A percentile compares a stretch with the other conserved stretches of the same genome.
These are phyloP conservation scores for Synanthedon andrenaeformis DNA, from an alignment of 2,888 invertebrate species.

Conservation along the genomic window DNA sequence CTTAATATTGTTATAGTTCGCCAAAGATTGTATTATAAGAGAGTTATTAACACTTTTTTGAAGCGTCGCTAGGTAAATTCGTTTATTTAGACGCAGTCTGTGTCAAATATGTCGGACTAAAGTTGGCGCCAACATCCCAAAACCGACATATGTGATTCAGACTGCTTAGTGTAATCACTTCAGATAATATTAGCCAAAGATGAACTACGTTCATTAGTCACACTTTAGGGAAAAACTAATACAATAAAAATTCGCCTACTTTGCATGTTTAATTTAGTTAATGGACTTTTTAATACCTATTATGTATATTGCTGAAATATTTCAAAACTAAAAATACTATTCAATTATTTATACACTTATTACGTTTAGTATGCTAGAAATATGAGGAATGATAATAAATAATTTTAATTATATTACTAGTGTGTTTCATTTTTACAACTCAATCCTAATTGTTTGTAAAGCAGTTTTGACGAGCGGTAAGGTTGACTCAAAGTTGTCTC, in stretches of 20 bases:
- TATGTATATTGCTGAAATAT: slow-evolving; percentile 66
- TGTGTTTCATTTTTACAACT: slow-evolving; percentile 40
- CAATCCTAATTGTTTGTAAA: too few relatives aligned
- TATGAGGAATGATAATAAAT: slow-evolving; percentile 73
- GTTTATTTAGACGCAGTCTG: slow-evolving; percentile 20
- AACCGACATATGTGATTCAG: not conserved
- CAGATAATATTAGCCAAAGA: slow-evolving; percentile 25
- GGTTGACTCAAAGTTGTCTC: too few relatives aligned
- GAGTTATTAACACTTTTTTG: slow-evolving; percentile 49
- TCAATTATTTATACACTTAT: slow-evolving; percentile 72
- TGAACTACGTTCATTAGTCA: slow-evolving; percentile 36
- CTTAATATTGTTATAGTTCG: slow-evolving; percentile 62
- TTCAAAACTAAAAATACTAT: slow-evolving; percentile 68
- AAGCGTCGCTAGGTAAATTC: slow-evolving; percentile 46
- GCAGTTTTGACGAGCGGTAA: too few relatives aligned
- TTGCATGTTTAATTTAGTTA: slow-evolving; percentile 56
- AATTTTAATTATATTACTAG: slow-evolving; percentile 71
- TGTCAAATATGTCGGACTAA: not conserved
- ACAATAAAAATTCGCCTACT: slow-evolving; percentile 65
- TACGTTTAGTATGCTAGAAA: slow-evolving; percentile 73
- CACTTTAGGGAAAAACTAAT: slow-evolving; percentile 49
- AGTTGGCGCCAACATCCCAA: not conserved
- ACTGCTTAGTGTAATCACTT: slow-evolving; percentile 3
- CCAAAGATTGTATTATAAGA: slow-evolving; percentile 59
- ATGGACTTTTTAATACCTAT: slow-evolving; percentile 43